phyloP scores from a whole-genome alignment of 2,113 vertebrate species.

The Smithornis capensis region DNA sequence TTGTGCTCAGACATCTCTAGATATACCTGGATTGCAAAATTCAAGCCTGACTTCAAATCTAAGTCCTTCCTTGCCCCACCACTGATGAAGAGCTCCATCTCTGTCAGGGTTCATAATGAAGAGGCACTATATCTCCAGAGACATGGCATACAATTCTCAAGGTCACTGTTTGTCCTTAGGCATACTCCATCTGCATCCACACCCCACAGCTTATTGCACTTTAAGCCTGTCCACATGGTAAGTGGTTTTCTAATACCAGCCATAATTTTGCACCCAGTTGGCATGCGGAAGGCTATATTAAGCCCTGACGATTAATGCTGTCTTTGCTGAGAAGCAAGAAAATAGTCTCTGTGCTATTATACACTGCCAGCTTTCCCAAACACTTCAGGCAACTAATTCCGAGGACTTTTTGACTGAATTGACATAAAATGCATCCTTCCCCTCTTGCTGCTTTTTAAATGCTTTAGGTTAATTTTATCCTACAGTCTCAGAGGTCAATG shows the following conservation, averaged over 20 bases:
- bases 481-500: slow-evolving; percentile 4
- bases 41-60: neutral
- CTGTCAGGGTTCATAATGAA: neutral
- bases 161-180: slow-evolving; percentile 29
- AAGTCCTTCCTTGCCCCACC: neutral
- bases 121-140: neutral
- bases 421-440: slow-evolving; percentile 62
- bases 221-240: slow-evolving; percentile 42
- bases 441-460: slow-evolving; percentile 32
- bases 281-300: slow-evolving; percentile 66
- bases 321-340: slow-evolving; percentile 62
- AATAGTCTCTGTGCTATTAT: slow-evolving; percentile 51
- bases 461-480: slow-evolving; percentile 47
- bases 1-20: neutral
- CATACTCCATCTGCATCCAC: slow-evolving; percentile 39
- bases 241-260: slow-evolving; percentile 62
- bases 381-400: slow-evolving; percentile 63
- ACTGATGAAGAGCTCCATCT: neutral
- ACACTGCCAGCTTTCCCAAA: slow-evolving; percentile 57
- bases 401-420: slow-evolving; percentile 56
- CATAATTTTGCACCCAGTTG: slow-evolving; percentile 65
- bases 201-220: slow-evolving; percentile 46
- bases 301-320: slow-evolving; percentile 57
- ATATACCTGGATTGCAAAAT: neutral
- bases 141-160: neutral